A percentile compares a stretch with the other conserved stretches of the same genome.
Evolutionary conservation across 2,888 invertebrate genomes (phyloP).

Genomic region (Andrena hattorfiana): DNA sequence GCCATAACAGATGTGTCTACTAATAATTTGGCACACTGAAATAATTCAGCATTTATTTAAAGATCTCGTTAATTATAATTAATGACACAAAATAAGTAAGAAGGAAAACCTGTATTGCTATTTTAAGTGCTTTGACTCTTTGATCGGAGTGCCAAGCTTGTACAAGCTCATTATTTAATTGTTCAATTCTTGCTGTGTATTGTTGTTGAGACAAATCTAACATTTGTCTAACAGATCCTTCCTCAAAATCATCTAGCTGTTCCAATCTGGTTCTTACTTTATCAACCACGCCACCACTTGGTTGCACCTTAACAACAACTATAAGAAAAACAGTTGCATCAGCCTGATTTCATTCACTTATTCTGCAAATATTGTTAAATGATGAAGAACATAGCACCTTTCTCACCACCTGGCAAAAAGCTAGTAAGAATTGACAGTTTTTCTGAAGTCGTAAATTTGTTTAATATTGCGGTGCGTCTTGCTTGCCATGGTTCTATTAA

Average conservation of each 20-base stretch:
- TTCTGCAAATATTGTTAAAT: background rate
- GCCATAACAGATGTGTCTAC: slow-evolving; percentile 95
- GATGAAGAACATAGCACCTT: slow-evolving; percentile 86
- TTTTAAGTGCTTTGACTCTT: slow-evolving; percentile 97
- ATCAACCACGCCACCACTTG: slow-evolving; percentile 89
- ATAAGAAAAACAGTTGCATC: slow-evolving; percentile 67
- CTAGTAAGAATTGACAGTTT: slow-evolving; percentile 96
- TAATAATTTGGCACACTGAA: slow-evolving; percentile 95
- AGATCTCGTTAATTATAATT: background rate
- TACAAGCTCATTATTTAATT: slow-evolving; percentile 95
- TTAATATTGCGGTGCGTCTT: slow-evolving; percentile 92
- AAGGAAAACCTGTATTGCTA: slow-evolving; percentile 92
- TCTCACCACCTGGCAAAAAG: slow-evolving; percentile 93
- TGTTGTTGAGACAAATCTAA: slow-evolving; percentile 97
- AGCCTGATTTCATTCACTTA: background rate
- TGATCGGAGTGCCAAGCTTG: slow-evolving; percentile 98
- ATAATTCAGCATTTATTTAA: slow-evolving; percentile 56
- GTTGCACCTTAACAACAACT: slow-evolving; percentile 93
- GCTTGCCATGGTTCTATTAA: slow-evolving; percentile 92
- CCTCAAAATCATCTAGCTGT: slow-evolving; percentile 97
- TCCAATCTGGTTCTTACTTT: slow-evolving; percentile 96
- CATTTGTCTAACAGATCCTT: slow-evolving; percentile 94
- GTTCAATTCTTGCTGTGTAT: slow-evolving; percentile 94
- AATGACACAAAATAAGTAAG: background rate
- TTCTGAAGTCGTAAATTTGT: slow-evolving; percentile 96